Conservation (phyloP, 1,140 invertebrate genomes). For the Heliconius hermathena region DNA sequence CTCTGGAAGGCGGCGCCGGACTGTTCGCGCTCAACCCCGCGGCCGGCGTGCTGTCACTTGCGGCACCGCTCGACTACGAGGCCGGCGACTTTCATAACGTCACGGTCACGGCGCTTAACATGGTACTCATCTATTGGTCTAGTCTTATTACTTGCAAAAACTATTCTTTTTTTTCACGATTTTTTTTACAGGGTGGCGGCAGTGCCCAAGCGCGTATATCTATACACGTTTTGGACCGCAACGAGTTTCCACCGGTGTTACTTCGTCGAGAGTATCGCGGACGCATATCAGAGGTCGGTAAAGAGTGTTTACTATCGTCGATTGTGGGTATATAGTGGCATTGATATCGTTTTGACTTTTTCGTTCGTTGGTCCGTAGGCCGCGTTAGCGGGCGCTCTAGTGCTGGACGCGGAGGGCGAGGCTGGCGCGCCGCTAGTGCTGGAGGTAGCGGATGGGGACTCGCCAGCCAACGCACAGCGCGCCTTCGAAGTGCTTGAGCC, state of each 20-base stretch:
- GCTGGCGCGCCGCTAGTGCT: constrained; percentile 88
- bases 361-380: constrained; percentile 26
- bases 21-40: constrained; percentile 92
- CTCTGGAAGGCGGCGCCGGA: constrained; percentile 89
- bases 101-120: constrained; percentile 91
- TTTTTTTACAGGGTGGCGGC: constrained; percentile 83
- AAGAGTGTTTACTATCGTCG: neutral
- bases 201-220: constrained; percentile 86
- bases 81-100: constrained; percentile 89
- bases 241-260: constrained; percentile 94
- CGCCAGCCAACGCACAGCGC: constrained; percentile 90
- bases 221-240: constrained; percentile 90
- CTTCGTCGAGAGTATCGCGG: constrained; percentile 87
- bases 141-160: neutral
- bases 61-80: constrained; percentile 91
- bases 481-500: constrained; percentile 93
- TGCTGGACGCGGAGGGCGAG: constrained; percentile 84
- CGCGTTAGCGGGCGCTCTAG: constrained; percentile 55
- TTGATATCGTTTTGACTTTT: neutral
- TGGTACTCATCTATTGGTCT: constrained; percentile 81
- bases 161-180: neutral
- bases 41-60: constrained; percentile 90
- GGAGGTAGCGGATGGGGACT: constrained; percentile 89
- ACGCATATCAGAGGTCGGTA: constrained; percentile 53
- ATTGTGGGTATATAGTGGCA: neutral